phyloP scores from a whole-genome alignment of 2,797 vertebrate genomes.

The Podargus strigoides region DNA sequence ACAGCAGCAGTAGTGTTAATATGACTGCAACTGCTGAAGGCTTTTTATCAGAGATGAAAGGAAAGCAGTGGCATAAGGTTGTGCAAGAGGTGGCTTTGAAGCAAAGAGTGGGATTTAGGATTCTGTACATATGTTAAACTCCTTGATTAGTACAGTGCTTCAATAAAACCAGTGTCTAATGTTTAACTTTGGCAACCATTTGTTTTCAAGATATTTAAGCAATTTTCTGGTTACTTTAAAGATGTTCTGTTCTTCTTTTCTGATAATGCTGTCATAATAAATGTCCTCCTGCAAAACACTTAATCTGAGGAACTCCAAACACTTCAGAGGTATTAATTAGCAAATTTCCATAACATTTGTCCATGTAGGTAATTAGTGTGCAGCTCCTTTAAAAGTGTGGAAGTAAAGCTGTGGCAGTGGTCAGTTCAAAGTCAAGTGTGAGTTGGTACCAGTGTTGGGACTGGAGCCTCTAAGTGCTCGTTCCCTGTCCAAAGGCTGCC shows the following conservation, averaged over 20 bases:
- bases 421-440: neutral
- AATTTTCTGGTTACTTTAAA: neutral
- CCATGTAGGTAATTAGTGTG: neutral
- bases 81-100: neutral
- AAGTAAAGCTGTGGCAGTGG: neutral
- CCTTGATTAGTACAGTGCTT: neutral
- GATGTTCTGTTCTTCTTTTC: neutral
- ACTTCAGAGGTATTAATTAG: neutral
- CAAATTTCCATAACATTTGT: neutral
- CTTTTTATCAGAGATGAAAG: neutral
- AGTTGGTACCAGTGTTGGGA: neutral
- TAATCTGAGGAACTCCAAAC: neutral
- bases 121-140: neutral
- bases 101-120: neutral
- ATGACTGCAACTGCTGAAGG: neutral
- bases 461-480: neutral
- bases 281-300: neutral
- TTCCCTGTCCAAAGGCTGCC: neutral
- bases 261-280: neutral
- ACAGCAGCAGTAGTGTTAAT: neutral
- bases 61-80: neutral
- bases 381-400: neutral
- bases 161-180: neutral
- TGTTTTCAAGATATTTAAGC: neutral
- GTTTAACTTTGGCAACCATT: neutral